A percentile compares a stretch with the other conserved stretches of the same genome.
Evolutionary conservation across 2,113 vertebrate species (phyloP).

Genomic region (Monarcha castaneiventris): DNA sequence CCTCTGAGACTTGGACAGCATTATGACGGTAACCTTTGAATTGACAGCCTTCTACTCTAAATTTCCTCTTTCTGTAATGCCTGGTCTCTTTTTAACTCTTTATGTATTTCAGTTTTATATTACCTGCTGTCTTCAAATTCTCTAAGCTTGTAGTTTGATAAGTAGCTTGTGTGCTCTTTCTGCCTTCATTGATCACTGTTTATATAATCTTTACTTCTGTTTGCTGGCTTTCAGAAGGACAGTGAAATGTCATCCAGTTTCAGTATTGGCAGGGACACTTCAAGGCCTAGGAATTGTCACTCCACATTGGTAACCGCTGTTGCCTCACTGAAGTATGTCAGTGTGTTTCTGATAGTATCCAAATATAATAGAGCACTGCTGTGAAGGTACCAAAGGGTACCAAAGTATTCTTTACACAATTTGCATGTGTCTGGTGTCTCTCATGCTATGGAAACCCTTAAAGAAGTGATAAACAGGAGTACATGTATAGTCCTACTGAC

Average conservation of each 20-base stretch:
- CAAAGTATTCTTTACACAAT: not conserved
- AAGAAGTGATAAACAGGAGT: not conserved
- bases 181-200: not conserved
- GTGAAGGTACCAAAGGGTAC: not conserved
- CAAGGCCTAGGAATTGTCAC: not conserved
- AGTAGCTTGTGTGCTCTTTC: not conserved
- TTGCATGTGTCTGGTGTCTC: not conserved
- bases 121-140: not conserved
- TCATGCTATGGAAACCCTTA: not conserved
- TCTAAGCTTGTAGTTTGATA: not conserved
- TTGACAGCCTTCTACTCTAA: not conserved
- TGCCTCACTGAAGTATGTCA: not conserved
- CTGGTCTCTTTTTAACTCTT: not conserved
- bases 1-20: conserved; percentile 22
- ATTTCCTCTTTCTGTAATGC: not conserved
- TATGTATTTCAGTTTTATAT: not conserved
- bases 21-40: not conserved
- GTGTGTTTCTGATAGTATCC: not conserved
- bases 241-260: not conserved
- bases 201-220: not conserved
- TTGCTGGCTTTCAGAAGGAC: not conserved
- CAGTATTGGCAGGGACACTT: not conserved
- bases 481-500: not conserved
- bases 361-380: not conserved
- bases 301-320: not conserved